These are phyloP conservation scores for Chaenocephalus aceratus DNA, from an alignment of 2,113 vertebrate species.

Conservation along the genomic window DNA sequence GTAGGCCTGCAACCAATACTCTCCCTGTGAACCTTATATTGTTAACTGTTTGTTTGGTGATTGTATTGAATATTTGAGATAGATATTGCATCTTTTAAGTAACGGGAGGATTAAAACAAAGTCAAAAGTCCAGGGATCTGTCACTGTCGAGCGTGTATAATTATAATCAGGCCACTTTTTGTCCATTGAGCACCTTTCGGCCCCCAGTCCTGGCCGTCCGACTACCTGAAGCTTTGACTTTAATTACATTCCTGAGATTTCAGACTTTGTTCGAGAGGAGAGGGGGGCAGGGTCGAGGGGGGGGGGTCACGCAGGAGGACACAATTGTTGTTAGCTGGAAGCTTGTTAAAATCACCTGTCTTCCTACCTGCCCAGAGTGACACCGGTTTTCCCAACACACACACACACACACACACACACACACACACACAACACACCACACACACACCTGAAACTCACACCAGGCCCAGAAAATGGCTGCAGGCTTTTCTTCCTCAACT, in stretches of 20 bases:
- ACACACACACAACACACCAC: conserved; percentile 11
- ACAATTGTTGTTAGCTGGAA: conserved; percentile 59
- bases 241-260: conserved; percentile 78
- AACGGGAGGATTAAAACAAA: too few relatives aligned
- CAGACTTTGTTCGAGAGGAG: conserved; percentile 39
- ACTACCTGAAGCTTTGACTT: conserved; percentile 59
- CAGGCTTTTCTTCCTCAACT: conserved; percentile 50
- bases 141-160: neutral
- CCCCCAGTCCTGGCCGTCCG: conserved; percentile 18
- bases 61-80: too few relatives aligned
- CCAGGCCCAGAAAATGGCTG: conserved; percentile 45
- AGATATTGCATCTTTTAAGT: neutral
- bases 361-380: conserved; percentile 65
- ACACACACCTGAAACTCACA: conserved; percentile 34
- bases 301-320: conserved; percentile 36
- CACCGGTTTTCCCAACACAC: conserved; percentile 73
- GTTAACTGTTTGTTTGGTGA: too few relatives aligned
- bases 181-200: neutral
- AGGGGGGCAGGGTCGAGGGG: conserved; percentile 3
- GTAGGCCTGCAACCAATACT: too few relatives aligned
- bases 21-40: too few relatives aligned
- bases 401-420: conserved; percentile 16
- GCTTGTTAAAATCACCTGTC: conserved; percentile 75
- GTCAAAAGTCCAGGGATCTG: neutral
- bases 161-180: neutral